A percentile compares a stretch with the other conserved stretches of the same genome.
Evolutionary conservation across 2,888 invertebrate species (phyloP).

Genomic region (Dioctria linearis): DNA sequence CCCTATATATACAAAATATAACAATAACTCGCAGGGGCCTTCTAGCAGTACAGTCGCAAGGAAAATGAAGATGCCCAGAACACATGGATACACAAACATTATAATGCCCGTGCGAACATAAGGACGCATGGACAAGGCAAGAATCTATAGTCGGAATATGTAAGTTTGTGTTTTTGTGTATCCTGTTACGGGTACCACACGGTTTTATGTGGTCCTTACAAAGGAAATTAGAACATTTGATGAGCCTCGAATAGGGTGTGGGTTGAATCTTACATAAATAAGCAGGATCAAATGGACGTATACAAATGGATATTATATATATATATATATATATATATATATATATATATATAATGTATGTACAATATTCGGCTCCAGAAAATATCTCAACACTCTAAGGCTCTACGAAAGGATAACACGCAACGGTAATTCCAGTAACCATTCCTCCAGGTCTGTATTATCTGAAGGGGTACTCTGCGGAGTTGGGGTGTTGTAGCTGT

Average conservation of each 20-base stretch:
- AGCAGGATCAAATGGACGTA: slow-evolving; percentile 52
- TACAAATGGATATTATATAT: not conserved
- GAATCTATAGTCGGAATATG: slow-evolving; percentile 22
- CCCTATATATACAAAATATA: slow-evolving; percentile 37
- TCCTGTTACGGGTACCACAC: slow-evolving; percentile 45
- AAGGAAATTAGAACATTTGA: slow-evolving; percentile 55
- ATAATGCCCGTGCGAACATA: not conserved
- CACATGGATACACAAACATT: not conserved
- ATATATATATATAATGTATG: too few species aligned
- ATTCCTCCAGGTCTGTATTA: slow-evolving; percentile 8
- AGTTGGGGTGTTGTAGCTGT: slow-evolving; percentile 11
- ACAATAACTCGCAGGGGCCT: slow-evolving; percentile 45
- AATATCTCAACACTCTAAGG: slow-evolving; percentile 43
- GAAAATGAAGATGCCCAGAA: slow-evolving; percentile 36
- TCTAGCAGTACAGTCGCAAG: slow-evolving; percentile 36
- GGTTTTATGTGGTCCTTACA: slow-evolving; percentile 53
- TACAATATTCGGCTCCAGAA: slow-evolving; percentile 23
- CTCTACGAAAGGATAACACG: slow-evolving; percentile 52
- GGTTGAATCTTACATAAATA: slow-evolving; percentile 55
- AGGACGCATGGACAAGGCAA: slow-evolving; percentile 26
- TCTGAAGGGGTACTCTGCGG: not conserved
- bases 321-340: too few species aligned
- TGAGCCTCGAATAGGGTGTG: slow-evolving; percentile 53
- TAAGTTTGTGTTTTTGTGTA: slow-evolving; percentile 45
- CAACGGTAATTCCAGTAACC: slow-evolving; percentile 52